Evolutionary conservation across 2,888 invertebrate species (phyloP).

Genomic region (Athalia rosae): DNA sequence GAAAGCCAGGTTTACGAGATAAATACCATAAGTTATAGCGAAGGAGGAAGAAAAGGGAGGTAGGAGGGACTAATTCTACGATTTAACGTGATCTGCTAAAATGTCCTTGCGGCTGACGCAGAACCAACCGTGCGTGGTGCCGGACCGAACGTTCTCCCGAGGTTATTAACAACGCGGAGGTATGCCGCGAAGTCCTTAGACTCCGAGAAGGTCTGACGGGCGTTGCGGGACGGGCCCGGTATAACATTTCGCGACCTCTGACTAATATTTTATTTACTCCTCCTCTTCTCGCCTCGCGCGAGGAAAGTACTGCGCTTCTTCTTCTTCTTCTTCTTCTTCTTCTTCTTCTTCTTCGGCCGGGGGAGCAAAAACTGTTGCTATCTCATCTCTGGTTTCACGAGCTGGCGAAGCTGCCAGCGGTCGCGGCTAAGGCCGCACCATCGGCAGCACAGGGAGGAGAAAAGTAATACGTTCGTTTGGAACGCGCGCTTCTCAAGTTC

Average conservation of each 20-base stretch:
- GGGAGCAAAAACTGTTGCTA: constrained; percentile 13
- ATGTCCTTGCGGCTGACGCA: constrained; percentile 49
- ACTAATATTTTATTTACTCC: constrained; percentile 29
- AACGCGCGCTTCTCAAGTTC: neutral
- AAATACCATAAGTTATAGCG: constrained; percentile 66
- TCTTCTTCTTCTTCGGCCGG: neutral
- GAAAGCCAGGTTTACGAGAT: constrained; percentile 64
- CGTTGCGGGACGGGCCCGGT: constrained; percentile 2
- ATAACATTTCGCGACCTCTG: constrained; percentile 37
- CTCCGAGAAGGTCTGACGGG: constrained; percentile 14
- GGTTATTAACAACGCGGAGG: constrained; percentile 31
- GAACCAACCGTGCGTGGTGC: neutral
- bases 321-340: too few relatives aligned
- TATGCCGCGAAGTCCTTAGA: constrained; percentile 11
- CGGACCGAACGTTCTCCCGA: constrained; percentile 6
- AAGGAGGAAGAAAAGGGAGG: constrained; percentile 48
- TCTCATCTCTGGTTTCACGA: constrained; percentile 38
- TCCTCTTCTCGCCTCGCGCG: too few relatives aligned
- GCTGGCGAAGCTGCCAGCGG: neutral
- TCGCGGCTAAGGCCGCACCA: too few relatives aligned
- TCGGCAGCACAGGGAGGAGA: neutral
- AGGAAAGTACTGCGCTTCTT: too few relatives aligned
- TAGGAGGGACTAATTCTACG: constrained; percentile 61
- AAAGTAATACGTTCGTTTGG: constrained; percentile 10
- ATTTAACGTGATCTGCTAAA: constrained; percentile 66